These are phyloP conservation scores for Leucoptera coffeella DNA, from an alignment of 2,888 invertebrate genomes.

Conservation along the genomic window DNA sequence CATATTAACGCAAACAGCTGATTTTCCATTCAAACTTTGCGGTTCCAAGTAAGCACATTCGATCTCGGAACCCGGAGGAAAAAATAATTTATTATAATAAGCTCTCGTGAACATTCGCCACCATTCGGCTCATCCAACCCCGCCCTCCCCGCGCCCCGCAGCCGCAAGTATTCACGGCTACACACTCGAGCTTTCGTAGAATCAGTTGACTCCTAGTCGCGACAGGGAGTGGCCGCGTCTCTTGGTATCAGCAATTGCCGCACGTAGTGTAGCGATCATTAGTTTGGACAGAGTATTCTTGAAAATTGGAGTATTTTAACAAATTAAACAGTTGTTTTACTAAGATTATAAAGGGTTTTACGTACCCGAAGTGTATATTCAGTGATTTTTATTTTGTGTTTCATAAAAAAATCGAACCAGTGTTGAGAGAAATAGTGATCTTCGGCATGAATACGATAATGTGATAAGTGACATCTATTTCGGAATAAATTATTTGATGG, in stretches of 20 bases:
- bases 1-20: too few relatives aligned
- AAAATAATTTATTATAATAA: constrained; percentile 50
- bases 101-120: constrained; percentile 45
- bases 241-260: constrained; percentile 31
- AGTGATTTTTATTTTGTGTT: too few relatives aligned
- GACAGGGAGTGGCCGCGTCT: constrained; percentile 42
- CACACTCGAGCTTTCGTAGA: constrained; percentile 26
- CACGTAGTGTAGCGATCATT: too few relatives aligned
- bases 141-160: constrained; percentile 19
- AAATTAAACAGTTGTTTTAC: too few relatives aligned
- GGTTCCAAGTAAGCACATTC: constrained; percentile 14
- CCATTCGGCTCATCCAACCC: constrained; percentile 38
- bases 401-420: too few relatives aligned
- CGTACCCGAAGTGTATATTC: too few relatives aligned
- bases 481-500: constrained; percentile 43
- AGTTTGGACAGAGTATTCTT: too few relatives aligned
- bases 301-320: too few relatives aligned
- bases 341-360: too few relatives aligned
- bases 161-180: constrained; percentile 35
- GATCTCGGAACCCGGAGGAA: constrained; percentile 40
- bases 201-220: constrained; percentile 44
- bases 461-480: constrained; percentile 24
- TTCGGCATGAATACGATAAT: constrained; percentile 22
- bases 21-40: too few relatives aligned
- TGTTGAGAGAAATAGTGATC: constrained; percentile 16